phyloP scores from a whole-genome alignment of 2,888 invertebrate species.

The Troides oblongomaculatus region DNA sequence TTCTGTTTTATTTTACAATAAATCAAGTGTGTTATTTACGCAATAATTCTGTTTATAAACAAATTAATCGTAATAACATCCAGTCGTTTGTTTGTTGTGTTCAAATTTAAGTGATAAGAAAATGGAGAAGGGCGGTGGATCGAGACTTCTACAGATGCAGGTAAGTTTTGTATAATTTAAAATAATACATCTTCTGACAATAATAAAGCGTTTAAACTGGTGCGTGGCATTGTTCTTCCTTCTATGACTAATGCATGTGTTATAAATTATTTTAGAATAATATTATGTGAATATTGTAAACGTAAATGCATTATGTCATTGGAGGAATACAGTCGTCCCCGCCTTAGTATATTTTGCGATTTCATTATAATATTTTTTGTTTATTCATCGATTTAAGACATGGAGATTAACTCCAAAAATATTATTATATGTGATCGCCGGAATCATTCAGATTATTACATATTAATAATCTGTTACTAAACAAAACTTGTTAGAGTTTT shows the following conservation, averaged over 20 bases:
- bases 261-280: neutral
- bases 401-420: neutral
- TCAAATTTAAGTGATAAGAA: conserved; percentile 35
- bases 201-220: neutral
- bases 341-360: neutral
- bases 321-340: neutral
- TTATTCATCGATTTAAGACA: neutral
- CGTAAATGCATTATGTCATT: too few relatives aligned
- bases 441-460: too few relatives aligned
- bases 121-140: conserved; percentile 70
- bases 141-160: conserved; percentile 72
- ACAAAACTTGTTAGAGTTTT: too few relatives aligned
- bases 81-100: conserved; percentile 46
- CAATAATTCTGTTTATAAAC: conserved; percentile 32
- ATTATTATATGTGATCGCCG: too few relatives aligned
- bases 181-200: neutral
- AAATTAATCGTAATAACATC: conserved; percentile 36
- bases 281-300: neutral
- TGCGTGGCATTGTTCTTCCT: neutral
- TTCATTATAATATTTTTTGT: neutral
- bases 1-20: conserved; percentile 45
- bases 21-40: conserved; percentile 54
- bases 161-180: conserved; percentile 41
- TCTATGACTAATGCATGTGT: neutral
- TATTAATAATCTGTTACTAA: too few relatives aligned